Percentiles rank a stretch among this genome's conserved stretches.
These are phyloP conservation scores for Coelopa pilipes DNA, from an alignment of 2,888 invertebrate genomes.

Conservation along the genomic window DNA sequence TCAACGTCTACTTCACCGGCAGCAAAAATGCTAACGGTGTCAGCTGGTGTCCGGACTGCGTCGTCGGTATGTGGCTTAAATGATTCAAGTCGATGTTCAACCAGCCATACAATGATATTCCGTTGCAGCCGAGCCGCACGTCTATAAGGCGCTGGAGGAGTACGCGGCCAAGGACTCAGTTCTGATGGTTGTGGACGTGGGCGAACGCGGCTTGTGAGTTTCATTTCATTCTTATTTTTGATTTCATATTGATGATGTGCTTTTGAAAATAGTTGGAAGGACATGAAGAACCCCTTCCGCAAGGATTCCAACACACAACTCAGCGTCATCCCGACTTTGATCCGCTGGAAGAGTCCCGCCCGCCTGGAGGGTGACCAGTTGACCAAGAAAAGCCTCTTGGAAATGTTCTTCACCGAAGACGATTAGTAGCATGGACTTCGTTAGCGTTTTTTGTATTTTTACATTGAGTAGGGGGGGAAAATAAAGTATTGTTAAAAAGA, in stretches of 20 bases:
- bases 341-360: conserved; percentile 74
- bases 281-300: conserved; percentile 80
- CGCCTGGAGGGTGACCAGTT: conserved; percentile 81
- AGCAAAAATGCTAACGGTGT: conserved; percentile 69
- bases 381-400: conserved; percentile 75
- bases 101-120: not conserved
- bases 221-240: conserved; percentile 29
- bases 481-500: too few relatives aligned
- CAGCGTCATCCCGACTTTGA: conserved; percentile 81
- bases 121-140: conserved; percentile 77
- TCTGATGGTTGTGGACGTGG: conserved; percentile 80
- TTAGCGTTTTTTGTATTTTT: too few relatives aligned
- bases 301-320: conserved; percentile 75
- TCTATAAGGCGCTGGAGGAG: conserved; percentile 72
- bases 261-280: conserved; percentile 73
- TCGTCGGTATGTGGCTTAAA: conserved; percentile 71
- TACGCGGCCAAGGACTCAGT: conserved; percentile 69
- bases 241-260: conserved; percentile 13
- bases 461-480: too few relatives aligned
- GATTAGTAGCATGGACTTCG: conserved; percentile 55
- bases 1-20: conserved; percentile 70
- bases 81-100: conserved; percentile 14
- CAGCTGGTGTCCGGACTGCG: conserved; percentile 91
- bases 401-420: conserved; percentile 80
- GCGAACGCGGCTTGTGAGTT: conserved; percentile 69